Evolutionary conservation across 2,797 vertebrate species (phyloP), one percentile per base, ranked within the genome.

Genomic region (Loris lydekkerianus): DNA sequence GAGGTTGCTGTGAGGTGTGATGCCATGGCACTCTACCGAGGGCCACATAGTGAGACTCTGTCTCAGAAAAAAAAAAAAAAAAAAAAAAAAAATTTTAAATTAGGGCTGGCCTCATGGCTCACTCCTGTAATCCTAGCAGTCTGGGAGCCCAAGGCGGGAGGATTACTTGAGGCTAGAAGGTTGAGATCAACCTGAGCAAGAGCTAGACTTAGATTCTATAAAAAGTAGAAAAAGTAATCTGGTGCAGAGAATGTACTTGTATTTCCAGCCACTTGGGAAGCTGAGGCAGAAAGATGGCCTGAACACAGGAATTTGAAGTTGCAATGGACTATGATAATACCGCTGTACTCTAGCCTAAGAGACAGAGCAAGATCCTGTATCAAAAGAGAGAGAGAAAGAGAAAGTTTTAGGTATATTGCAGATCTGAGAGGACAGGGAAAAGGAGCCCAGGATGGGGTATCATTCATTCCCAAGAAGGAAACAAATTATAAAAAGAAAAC

Each of bases 401-500:
- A 89, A 61, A 67, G 1, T 13, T 89, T 31, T 34, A 81, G 3
- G 4, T 27, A 43, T 40, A 53, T 3, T n/a, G 8, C 0, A 37
- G 63, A 75, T 63, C 27, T 53, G n/a, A 88, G 20, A 84, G 72
- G 58, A 65, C 49, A 21, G n/a, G 14, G 56, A 34, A 78, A 77
- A 73, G 65, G 49, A 86, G 15, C 63, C 75, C 72, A 78, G 49
- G 14, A 84, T 77, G 37, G 20, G 15, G 46, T 70, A 80, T 76
- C 46, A 61, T 69, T 85, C n/a, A 90, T 82, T 94, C 46, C 63
- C 40, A 75, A 90, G 49, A 93, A 69, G 73, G 40, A 34, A 93
- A 46, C 21, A 95, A 85, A 78, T 60, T 89, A 67, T 53, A 78
- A 95, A 87, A 76, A 87, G 58, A 87, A 88, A 89, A 69, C 4